Percentiles rank a stretch among this genome's conserved stretches.
These are phyloP conservation scores for Ophion ventricosus DNA, from an alignment of 2,888 invertebrate genomes.

Conservation along the genomic window DNA sequence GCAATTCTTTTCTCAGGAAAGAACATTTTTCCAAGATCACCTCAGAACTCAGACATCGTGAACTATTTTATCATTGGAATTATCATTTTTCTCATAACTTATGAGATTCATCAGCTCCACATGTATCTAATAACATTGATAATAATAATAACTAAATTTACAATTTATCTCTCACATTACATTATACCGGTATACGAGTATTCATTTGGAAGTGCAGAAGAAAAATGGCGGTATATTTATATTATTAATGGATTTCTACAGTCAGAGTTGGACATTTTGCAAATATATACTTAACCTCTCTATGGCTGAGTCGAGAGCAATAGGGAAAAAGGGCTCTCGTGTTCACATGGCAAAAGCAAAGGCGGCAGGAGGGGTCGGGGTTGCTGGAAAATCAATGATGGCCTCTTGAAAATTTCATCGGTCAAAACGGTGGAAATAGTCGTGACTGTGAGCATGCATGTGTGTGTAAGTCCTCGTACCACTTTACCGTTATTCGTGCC, in stretches of 20 bases:
- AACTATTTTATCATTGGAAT: neutral
- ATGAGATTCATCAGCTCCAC: neutral
- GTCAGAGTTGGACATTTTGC: conserved; percentile 39
- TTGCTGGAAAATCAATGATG: conserved; percentile 78
- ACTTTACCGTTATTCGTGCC: conserved; percentile 65
- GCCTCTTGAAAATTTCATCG: conserved; percentile 78
- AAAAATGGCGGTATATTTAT: neutral
- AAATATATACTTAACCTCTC: conserved; percentile 40
- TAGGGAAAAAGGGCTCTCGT: conserved; percentile 49
- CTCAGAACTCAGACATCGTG: neutral
- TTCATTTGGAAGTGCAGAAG: conserved; percentile 27
- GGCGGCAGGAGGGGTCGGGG: conserved; percentile 61
- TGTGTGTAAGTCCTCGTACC: conserved; percentile 43
- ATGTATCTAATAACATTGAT: neutral
- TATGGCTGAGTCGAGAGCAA: conserved; percentile 20
- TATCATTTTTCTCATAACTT: neutral
- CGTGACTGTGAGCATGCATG: conserved; percentile 65
- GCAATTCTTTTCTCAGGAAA: neutral
- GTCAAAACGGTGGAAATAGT: conserved; percentile 77
- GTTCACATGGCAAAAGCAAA: conserved; percentile 69
- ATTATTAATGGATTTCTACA: conserved; percentile 28
- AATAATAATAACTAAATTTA: conserved; percentile 6
- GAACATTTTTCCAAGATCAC: neutral
- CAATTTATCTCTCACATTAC: neutral
- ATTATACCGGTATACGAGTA: neutral